Conservation (phyloP, 1,140 invertebrate species). For the Drosophila prosaltans region DNA sequence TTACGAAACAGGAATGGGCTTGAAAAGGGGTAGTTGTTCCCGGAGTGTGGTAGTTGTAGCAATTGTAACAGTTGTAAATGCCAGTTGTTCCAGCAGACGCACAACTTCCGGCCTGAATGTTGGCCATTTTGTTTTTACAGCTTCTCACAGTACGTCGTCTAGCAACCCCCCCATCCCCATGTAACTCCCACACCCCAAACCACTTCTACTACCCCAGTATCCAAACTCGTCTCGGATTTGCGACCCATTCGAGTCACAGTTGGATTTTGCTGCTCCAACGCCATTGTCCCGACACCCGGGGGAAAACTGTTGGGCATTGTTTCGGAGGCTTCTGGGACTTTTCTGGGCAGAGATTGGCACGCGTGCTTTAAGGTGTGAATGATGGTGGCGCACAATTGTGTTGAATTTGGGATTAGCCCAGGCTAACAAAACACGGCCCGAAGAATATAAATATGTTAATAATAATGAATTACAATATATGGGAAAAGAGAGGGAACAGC, state of each 20-base stretch:
- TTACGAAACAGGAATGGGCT: constrained; percentile 65
- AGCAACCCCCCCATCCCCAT: background rate
- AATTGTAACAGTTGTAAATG: constrained; percentile 12
- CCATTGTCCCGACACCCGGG: constrained; percentile 37
- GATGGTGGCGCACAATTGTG: constrained; percentile 50
- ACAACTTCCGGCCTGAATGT: constrained; percentile 65
- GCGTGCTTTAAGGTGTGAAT: constrained; percentile 72
- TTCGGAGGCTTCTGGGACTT: constrained; percentile 33
- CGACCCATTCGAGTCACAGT: constrained; percentile 39
- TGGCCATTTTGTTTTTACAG: constrained; percentile 78
- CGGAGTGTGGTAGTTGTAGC: constrained; percentile 44
- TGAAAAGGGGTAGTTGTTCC: constrained; percentile 36
- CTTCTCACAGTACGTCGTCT: constrained; percentile 27
- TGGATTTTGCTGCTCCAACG: constrained; percentile 52
- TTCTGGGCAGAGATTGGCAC: constrained; percentile 2
- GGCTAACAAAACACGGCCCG: constrained; percentile 21
- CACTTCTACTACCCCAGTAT: background rate
- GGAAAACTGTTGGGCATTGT: constrained; percentile 26
- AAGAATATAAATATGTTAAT: constrained; percentile 70
- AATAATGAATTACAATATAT: constrained; percentile 70
- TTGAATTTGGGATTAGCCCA: constrained; percentile 56
- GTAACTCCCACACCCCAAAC: background rate
- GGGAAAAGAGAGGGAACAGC: background rate
- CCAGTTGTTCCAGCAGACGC: constrained; percentile 28
- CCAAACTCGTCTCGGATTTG: constrained; percentile 50